Evolutionary conservation across 37 sponge, comb jelly and placozoan genomes (phyloP), one percentile per base, ranked within the genome.

Genomic region (Diacarnus erythraeanus): DNA sequence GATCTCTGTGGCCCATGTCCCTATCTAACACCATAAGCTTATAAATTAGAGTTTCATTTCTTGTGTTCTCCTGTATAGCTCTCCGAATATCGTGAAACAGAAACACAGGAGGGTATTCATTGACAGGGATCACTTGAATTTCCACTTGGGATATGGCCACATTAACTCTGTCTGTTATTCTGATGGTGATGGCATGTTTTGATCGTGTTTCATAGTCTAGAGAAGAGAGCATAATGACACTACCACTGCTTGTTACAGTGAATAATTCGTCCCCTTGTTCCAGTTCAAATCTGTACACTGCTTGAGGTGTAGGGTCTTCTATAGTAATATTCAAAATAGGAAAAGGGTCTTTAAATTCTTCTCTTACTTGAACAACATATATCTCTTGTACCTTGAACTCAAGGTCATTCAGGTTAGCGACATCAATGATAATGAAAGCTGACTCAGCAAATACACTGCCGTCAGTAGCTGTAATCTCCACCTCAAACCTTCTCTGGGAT

Each of bases 391-490:
- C 71, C 37, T 60, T 68, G 20, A 77, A n/a, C 1, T 31, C 27
- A 59, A 77, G 63, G 30, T 76, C 77, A 17, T 69, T 71, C 26
- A 42, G 34, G 25, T 77, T 70, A 0, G 21, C 3, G 23, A 69
- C 77, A 70, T 77, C 63, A 31, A 84, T 70, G 27, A 70, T 8
- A 3, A 84, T 22, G 42, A 42, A 59, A 0, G 42, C 33, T 1
- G 77, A 31, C 3, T 44, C 42, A 40, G 34, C 27, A 40, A 23
- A 27, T 69, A 63, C 38, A 29, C 25, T 2, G n/a, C 89, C 89
- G 74, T 89, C 89, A 57, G 84, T 72, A 38, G 70, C 78, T 1
- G 43, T 60, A 31, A 89, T 60, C 36, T 73, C 64, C 33, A 83
- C 5, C 15, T 38, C 44, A 56, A 74, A 67, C 33, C 72, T 70